Evolutionary conservation across 2,888 invertebrate genomes (phyloP).

Genomic region (Megastigmus dorsalis): DNA sequence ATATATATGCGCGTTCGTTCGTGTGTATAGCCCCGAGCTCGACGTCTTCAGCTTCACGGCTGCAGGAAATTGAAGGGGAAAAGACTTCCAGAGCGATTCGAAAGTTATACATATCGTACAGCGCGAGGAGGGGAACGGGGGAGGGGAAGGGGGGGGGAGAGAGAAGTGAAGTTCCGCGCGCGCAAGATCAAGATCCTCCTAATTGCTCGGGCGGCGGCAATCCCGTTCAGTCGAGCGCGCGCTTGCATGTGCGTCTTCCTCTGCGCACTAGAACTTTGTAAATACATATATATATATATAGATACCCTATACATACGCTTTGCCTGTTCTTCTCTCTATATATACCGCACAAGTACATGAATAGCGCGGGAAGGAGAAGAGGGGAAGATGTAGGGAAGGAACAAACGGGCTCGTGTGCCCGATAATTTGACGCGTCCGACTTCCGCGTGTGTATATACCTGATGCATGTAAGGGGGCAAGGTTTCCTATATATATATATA

Average conservation of each 20-base stretch:
- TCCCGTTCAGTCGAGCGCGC: conserved; percentile 1
- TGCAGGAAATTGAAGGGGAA: conserved; percentile 9
- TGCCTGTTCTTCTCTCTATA: no score
- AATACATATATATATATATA: background rate
- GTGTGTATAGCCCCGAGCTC: no score
- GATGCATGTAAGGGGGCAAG: background rate
- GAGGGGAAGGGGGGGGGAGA: no score
- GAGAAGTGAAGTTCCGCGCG: background rate
- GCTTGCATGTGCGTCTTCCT: background rate
- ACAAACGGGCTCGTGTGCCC: background rate
- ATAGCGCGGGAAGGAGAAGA: background rate
- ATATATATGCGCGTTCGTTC: no score
- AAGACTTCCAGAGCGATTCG: background rate
- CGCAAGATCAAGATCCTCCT: conserved; percentile 25
- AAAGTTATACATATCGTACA: conserved; percentile 1
- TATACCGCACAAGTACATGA: no score
- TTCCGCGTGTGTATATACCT: background rate
- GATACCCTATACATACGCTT: no score
- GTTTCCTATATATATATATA: no score
- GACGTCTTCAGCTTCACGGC: no score
- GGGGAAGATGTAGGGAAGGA: background rate
- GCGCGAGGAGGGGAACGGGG: no score
- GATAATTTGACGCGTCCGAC: conserved; percentile 31
- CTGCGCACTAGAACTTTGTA: background rate
- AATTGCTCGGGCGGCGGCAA: conserved; percentile 20